These are phyloP conservation scores for Chlorodrepanis virens DNA, from an alignment of 2,113 vertebrate genomes.

Conservation along the genomic window DNA sequence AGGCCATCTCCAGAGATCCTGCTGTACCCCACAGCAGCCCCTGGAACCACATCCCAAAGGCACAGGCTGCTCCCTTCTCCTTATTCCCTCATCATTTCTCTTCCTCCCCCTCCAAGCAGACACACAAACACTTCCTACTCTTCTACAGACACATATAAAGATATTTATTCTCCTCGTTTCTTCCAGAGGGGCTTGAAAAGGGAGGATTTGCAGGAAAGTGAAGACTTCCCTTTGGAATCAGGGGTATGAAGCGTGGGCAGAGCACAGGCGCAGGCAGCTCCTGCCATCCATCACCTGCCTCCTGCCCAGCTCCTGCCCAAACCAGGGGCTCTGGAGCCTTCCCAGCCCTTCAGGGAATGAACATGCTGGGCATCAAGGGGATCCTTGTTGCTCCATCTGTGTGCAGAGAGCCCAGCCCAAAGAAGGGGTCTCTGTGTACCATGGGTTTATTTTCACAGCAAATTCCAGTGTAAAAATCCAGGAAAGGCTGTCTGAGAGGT, in stretches of 20 bases:
- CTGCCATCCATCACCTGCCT: neutral
- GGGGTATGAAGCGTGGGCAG: neutral
- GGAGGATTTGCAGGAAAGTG: neutral
- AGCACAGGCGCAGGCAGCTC: neutral
- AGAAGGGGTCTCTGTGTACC: neutral
- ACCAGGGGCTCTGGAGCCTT: neutral
- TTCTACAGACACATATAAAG: neutral
- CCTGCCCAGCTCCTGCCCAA: neutral
- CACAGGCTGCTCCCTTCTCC: neutral
- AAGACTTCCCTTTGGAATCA: neutral
- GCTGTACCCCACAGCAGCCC: neutral
- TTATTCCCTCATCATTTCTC: neutral
- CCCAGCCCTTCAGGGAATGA: neutral
- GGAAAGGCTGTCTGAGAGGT: neutral
- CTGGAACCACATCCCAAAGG: accelerated
- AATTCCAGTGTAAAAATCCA: neutral
- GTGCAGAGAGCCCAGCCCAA: neutral
- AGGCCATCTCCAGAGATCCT: neutral
- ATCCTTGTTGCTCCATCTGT: neutral
- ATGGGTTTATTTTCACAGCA: neutral
- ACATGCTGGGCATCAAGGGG: accelerated
- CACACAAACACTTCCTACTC: neutral
- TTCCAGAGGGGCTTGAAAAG: neutral
- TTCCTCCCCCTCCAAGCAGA: neutral
- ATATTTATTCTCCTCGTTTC: neutral